Evolutionary conservation across 2,888 invertebrate species (phyloP), one percentile per base, ranked within the genome.

Genomic region (Phengaris arion): DNA sequence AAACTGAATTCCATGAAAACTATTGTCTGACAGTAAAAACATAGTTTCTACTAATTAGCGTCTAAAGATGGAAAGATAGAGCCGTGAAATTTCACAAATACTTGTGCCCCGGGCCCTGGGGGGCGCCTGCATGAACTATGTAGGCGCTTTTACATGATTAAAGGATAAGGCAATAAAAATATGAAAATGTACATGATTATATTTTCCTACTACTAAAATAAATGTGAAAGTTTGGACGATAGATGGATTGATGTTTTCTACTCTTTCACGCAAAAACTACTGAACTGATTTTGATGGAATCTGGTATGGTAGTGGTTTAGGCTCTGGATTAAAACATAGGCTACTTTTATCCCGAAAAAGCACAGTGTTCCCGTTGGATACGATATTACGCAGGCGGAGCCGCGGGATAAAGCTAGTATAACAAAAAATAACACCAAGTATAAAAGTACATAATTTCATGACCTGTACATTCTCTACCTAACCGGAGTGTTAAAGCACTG

Each of bases 31-130:
- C 5, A 13, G 54, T 22, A 59, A 59, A 22, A 22, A 15, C 22
- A 6, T 45, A 35, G 35, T 64, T 64, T 64, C 35, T 6, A 64
- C 64, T 64, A 64, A 45, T 64, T 64, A 64, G 64, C 64, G 35
- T 35, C 35, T 45, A 45, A 64, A 64, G 35, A 45, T 45, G 12
- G 35, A 64, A 45, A 64, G 64, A 64, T 45, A 64, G 12, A 12
- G 64, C 35, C 35, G 59, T 64, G 59, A 64, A 64, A 35, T 64
- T 64, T 64, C 59, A 64, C 59, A 64, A 64, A 64, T 64, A 64
- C 22, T 64, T 64, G 59, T 64, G 13, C 35, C 13, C 12, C 1
- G 35, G 64, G 35, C 35, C 12, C 6, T 35, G 5, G 64, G 22
- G 10, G 35, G 22, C 22, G 22, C 22, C 22, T 22, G 1, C 22